Evolutionary conservation across 2,113 vertebrate species (phyloP), one percentile per base, ranked within the genome.

Genomic region (Urocitellus parryii): DNA sequence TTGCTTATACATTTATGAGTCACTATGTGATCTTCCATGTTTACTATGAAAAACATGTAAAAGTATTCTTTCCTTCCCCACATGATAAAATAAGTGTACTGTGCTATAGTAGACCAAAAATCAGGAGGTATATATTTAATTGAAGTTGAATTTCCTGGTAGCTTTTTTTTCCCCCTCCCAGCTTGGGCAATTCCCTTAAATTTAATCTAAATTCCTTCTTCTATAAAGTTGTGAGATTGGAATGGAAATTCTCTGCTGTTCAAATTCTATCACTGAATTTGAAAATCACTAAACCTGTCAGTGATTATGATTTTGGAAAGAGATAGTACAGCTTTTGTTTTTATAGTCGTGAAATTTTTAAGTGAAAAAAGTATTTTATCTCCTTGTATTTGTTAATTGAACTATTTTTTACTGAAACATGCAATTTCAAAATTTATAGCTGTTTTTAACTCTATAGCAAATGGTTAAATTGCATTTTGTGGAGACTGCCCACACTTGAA

Each of bases 201-300:
- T 67, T 90, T 85, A 13, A 34, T 90, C 51, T 94, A 51, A 84
- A 65, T 68, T 77, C 25, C 48, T 14, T 92, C 22, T 73, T 82
- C n/a, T 76, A 16, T 94, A 78, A 88, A 90, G 17, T 82, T 95
- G 29, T 85, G 32, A 81, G 58, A 12, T 73, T 77, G 8, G 65
- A 82, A 18, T 70, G 56, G 70, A 29, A 79, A 53, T 45, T 89
- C 20, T 94, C 37, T 82, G 4, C n/a, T 95, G 14, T 85, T 95
- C 94, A 95, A 96, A 82, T 94, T 93, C 56, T 78, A 16, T 90
- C 82, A 85, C 14, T 94, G 73, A 90, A 58, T 85, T 86, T 97
- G 86, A 92, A 95, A 91, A 94, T 12, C 56, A 80, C 45, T 76
- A 94, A 92, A 74, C 8, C 39, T 94, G 32, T 94, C 37, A 83